Evolutionary conservation across 64 coral and sea anemone genomes (phyloP), one percentile per base, ranked within the genome.

Genomic region (Astreopora myriophthalma): DNA sequence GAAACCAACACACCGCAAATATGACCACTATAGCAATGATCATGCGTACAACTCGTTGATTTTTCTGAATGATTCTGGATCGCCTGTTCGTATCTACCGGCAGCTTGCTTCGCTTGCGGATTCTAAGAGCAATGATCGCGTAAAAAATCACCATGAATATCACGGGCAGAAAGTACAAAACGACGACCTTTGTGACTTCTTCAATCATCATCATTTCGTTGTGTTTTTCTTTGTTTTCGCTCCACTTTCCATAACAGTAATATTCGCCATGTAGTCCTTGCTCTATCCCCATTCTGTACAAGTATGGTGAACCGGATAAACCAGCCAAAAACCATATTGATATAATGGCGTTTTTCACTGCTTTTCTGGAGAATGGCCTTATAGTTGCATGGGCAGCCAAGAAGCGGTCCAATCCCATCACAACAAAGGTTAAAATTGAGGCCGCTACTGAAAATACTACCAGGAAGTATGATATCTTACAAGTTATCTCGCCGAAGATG

Each of bases 351-450:
- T 28, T 6, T 61, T 58, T 38, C 1, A 79, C 58, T 33, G 66
- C 71, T 30, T 12, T 73, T n/a, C 36, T 55, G 27, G 90, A 64
- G 28, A 92, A 35, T 1, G 90, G 80, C 22, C 58, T 63, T n/a
- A 85, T 63, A 23, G 71, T 92, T 29, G 84, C 77, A 52, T 92
- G 69, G 36, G 79, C 60, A 31, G 90, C 90, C 36, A 92, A 64
- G 17, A 85, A 86, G 57, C 90, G 80, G 34, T 92, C 90, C 5
- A 88, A 89, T 70, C 90, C 88, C 88, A 96, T 96, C 55, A 78
- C 64, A 28, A 92, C 86, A 26, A 96, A 34, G 4, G 94, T 96
- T 40, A 84, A 35, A 13, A 96, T 86, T 1, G 94, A 92, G 2
- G 90, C 94, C 6, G 75, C 71, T 34, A 96, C 82, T 5, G 94